phyloP scores from a whole-genome alignment of 2,888 invertebrate genomes.

The Aplocera efformata region DNA sequence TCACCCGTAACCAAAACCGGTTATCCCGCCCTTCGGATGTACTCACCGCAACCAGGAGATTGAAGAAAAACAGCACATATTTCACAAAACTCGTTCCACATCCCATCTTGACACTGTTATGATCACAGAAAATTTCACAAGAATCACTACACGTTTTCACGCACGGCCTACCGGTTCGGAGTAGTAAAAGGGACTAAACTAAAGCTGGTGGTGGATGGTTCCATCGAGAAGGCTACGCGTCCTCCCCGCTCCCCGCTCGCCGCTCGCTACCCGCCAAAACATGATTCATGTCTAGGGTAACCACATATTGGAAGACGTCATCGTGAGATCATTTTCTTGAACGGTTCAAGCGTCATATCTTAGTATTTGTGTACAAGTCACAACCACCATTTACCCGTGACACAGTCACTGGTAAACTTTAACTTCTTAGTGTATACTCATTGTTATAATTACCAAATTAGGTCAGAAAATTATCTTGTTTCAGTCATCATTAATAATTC shows the following conservation, averaged over 20 bases:
- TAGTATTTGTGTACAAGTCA: too few relatives aligned
- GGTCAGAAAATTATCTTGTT: too few relatives aligned
- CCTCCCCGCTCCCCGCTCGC: constrained; percentile 39
- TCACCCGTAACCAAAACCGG: constrained; percentile 64
- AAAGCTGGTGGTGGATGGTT: constrained; percentile 39
- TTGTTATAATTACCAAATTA: too few relatives aligned
- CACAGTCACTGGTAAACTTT: too few relatives aligned
- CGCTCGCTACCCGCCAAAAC: constrained; percentile 35
- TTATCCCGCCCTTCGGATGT: constrained; percentile 50
- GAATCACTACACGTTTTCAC: constrained; percentile 62
- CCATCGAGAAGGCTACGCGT: constrained; percentile 52
- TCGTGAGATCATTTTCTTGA: background rate
- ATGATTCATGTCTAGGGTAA: constrained; percentile 47
- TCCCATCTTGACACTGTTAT: constrained; percentile 76
- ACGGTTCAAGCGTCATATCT: too few relatives aligned
- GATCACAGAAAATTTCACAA: constrained; percentile 59
- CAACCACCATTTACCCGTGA: too few relatives aligned
- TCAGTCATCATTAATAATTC: too few relatives aligned
- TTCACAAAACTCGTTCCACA: constrained; percentile 89
- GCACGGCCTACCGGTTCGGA: constrained; percentile 33
- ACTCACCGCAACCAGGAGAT: constrained; percentile 89
- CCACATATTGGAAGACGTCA: constrained; percentile 27
- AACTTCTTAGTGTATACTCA: too few relatives aligned
- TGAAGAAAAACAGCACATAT: constrained; percentile 90
- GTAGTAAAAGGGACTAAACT: constrained; percentile 62